Evolutionary conservation across 2,113 vertebrate species (phyloP), one percentile per base, ranked within the genome.

Genomic region (Charina bottae): DNA sequence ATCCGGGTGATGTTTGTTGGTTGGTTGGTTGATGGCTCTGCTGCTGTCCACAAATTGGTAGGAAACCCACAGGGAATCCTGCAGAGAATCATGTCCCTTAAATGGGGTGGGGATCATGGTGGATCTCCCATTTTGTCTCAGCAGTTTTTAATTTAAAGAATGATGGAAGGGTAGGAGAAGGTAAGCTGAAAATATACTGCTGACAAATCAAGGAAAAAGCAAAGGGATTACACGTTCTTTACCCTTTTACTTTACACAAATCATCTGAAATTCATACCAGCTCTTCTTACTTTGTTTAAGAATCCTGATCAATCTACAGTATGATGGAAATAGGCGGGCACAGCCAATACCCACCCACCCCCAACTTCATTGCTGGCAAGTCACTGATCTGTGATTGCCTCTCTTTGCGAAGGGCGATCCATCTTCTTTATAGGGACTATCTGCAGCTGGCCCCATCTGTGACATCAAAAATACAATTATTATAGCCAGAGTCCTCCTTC

Each of bases 401-500:
- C 89, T 92, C 93, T 85, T 89, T 13, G 0, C 17, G 0, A 1
- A 1, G 91, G 3, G 0, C 9, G 91, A 96, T 96, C 93, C 95
- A 96, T 96, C 96, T 96, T 96, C 94, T 96, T 96, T 96, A 96
- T 95, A 88, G 95, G 88, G 0, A 17, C 33, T 4, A 90, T 46
- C 89, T 46, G 0, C 91, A 91, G 94, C 94, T 94, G 13, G 94
- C 95, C 92, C 95, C 96, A 96, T 93, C 96, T 96, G 95, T 87
- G 92, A 89, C 95, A 93, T 96, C 94, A 93, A 94, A 92, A 95
- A 96, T 49, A 53, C 95, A 95, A 96, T 96, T 96, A 96, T 54
- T 0, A 0, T 17, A 26, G 56, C 58, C 68, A 59, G 86, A 7
- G 78, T 37, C 91, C 87, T 83, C 58, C 78, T 92, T 85, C 91